A percentile compares a stretch with the other conserved stretches of the same genome.
Conservation (phyloP, 2,113 vertebrate genomes). For the Pelodiscus sinensis region DNA sequence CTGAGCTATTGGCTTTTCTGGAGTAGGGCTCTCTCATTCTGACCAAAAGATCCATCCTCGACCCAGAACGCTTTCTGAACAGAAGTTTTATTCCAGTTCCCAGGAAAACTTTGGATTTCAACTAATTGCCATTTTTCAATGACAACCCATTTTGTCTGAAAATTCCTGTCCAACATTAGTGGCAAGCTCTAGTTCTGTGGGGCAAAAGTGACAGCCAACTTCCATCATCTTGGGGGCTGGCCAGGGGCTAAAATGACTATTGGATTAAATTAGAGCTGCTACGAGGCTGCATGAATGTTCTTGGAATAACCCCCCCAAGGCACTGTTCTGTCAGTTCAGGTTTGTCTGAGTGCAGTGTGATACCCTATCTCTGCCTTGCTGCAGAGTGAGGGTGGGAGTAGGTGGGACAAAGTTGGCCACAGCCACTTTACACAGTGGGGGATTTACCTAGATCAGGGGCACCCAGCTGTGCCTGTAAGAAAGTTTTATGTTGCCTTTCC, state of each 20-base stretch:
- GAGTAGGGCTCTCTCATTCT: too few relatives aligned
- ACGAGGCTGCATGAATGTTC: background rate
- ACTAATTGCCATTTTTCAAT: background rate
- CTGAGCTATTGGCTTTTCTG: too few relatives aligned
- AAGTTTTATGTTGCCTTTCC: background rate
- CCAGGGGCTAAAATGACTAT: background rate
- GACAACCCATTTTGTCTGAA: background rate
- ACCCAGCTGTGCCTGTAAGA: background rate
- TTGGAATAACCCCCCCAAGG: background rate
- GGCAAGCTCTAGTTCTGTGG: rapidly evolving
- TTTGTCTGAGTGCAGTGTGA: background rate
- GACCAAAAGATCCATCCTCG: too few relatives aligned
- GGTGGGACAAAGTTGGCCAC: background rate
- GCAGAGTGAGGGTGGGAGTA: background rate
- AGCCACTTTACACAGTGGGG: background rate
- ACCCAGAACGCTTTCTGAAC: background rate
- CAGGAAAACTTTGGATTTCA: background rate
- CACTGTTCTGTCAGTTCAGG: background rate
- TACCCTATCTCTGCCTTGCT: background rate
- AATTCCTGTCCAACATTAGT: background rate
- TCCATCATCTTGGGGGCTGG: background rate
- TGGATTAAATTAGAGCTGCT: background rate
- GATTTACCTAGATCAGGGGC: background rate
- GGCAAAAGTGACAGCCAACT: background rate
- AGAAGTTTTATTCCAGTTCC: background rate